These are phyloP conservation scores for Chitala chitala DNA, from an alignment of 2,113 vertebrate genomes.

Conservation along the genomic window DNA sequence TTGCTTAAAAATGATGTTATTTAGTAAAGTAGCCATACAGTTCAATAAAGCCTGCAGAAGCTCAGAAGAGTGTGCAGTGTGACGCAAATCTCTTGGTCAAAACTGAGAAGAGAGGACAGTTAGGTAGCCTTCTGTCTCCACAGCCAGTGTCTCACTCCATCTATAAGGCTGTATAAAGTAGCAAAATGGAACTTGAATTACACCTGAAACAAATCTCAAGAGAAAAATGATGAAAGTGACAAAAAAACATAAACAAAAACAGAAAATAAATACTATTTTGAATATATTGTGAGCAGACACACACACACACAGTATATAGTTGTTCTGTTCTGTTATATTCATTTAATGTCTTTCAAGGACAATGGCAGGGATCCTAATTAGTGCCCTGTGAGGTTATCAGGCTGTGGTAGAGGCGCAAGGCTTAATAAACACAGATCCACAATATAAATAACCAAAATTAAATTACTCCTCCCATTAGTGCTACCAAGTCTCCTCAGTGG, in stretches of 20 bases:
- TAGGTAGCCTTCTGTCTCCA: no score
- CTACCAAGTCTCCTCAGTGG: constrained; percentile 26
- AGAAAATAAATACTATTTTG: background rate
- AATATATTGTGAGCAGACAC: background rate
- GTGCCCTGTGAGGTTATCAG: background rate
- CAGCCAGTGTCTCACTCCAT: no score
- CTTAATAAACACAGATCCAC: constrained; percentile 22
- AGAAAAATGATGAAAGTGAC: no score
- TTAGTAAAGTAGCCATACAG: no score
- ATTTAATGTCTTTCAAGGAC: background rate
- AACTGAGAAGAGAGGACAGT: no score
- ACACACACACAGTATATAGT: background rate
- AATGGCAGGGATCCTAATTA: background rate
- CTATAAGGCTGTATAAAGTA: no score
- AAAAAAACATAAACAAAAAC: background rate
- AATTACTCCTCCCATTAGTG: constrained; percentile 44
- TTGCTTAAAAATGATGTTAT: no score
- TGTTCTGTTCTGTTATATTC: background rate
- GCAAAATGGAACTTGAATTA: no score
- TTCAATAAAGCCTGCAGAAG: no score
- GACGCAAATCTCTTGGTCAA: no score
- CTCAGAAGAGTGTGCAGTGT: no score
- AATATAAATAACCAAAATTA: constrained; percentile 50
- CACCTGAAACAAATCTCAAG: background rate
- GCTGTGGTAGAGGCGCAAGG: background rate